A percentile compares a stretch with the other conserved stretches of the same genome.
phyloP scores from a whole-genome alignment of 2,888 invertebrate species.

The Hemithea aestivaria region DNA sequence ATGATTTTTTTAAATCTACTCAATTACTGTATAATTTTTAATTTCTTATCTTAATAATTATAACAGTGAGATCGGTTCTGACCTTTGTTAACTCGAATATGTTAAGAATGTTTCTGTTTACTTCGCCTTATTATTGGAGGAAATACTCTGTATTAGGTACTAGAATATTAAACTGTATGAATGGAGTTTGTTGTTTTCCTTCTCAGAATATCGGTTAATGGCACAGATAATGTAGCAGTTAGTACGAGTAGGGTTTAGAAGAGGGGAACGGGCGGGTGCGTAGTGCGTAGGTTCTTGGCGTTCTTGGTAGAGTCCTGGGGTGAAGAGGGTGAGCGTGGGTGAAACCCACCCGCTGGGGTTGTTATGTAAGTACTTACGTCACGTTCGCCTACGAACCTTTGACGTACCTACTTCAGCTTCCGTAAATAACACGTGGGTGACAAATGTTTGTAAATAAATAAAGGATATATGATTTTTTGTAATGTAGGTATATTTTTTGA shows the following conservation, averaged over 20 bases:
- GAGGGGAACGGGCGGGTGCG: slow-evolving; percentile 8
- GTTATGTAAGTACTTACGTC: slow-evolving; percentile 23
- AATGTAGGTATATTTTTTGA: too few species aligned
- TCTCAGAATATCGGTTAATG: slow-evolving; percentile 23
- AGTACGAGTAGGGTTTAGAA: slow-evolving; percentile 12
- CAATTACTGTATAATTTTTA: too few species aligned
- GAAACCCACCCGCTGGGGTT: neutral
- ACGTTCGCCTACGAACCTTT: slow-evolving; percentile 21
- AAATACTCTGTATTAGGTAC: slow-evolving; percentile 33
- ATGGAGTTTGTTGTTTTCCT: slow-evolving; percentile 41
- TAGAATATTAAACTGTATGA: slow-evolving; percentile 44
- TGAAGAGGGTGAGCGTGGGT: slow-evolving; percentile 4
- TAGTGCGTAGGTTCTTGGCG: slow-evolving; percentile 16
- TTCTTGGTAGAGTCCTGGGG: slow-evolving; percentile 5
- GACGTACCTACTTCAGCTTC: slow-evolving; percentile 16
- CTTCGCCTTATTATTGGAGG: slow-evolving; percentile 12
- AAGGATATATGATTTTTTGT: neutral
- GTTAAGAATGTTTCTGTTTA: slow-evolving; percentile 21
- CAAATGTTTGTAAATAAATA: slow-evolving; percentile 25
- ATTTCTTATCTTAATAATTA: too few species aligned
- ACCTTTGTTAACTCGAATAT: neutral
- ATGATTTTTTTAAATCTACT: too few species aligned
- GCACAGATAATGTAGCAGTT: slow-evolving; percentile 27
- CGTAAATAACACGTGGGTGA: slow-evolving; percentile 27
- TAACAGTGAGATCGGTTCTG: too few species aligned